Evolutionary conservation across 2,113 vertebrate species (phyloP).

Genomic region (Microcebus griseorufus): DNA sequence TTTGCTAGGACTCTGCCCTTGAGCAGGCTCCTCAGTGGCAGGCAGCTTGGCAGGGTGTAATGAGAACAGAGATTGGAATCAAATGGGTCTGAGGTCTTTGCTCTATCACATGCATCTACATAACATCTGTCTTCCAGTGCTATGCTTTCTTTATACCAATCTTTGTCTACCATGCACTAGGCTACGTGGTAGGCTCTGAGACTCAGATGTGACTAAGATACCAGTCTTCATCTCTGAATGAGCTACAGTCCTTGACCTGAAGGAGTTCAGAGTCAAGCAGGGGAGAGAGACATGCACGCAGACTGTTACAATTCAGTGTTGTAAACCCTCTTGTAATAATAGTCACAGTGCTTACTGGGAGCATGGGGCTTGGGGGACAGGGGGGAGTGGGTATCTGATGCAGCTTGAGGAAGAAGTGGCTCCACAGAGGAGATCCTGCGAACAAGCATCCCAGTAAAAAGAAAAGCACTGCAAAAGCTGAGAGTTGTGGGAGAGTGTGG

Average conservation of each 20-base stretch:
- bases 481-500: neutral
- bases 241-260: neutral
- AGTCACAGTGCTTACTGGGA: neutral
- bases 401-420: neutral
- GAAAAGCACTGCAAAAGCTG: neutral
- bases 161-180: neutral
- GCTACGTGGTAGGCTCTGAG: neutral
- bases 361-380: neutral
- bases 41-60: neutral
- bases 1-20: neutral
- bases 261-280: neutral
- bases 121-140: neutral
- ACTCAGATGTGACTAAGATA: neutral
- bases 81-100: neutral
- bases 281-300: neutral
- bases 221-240: neutral
- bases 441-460: neutral
- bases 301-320: neutral
- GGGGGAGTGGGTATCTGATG: neutral
- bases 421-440: neutral
- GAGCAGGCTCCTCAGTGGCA: neutral
- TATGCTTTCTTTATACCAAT: neutral
- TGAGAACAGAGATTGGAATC: neutral
- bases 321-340: neutral
- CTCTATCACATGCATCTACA: accelerated